A percentile compares a stretch with the other conserved stretches of the same genome.
Evolutionary conservation across 1,140 invertebrate species (phyloP).

Genomic region (Hylaeus volcanicus): DNA sequence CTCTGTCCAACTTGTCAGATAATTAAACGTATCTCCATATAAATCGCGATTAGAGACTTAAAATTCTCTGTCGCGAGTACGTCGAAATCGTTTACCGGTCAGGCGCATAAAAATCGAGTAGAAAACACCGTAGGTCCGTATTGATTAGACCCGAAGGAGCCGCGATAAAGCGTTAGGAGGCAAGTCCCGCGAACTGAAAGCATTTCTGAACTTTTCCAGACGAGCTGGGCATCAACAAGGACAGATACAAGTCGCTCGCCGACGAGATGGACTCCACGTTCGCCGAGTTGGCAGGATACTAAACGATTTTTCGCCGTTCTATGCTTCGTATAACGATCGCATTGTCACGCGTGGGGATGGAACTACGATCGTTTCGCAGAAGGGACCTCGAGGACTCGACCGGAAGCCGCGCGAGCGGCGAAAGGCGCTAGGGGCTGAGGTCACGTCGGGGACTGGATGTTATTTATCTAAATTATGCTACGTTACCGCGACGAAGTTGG

Average conservation of each 20-base stretch:
- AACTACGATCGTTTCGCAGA: conserved; percentile 6
- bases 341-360: conserved; percentile 27
- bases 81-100: conserved; percentile 3
- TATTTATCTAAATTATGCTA: conserved; percentile 50
- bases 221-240: conserved; percentile 99
- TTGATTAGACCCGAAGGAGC: conserved; percentile 11
- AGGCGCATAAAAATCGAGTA: conserved; percentile 12
- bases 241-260: conserved; percentile 97
- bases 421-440: not conserved
- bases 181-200: not conserved
- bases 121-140: conserved; percentile 26
- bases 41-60: no score
- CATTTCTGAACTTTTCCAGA: conserved; percentile 83
- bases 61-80: not conserved
- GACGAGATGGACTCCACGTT: conserved; percentile 97
- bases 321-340: conserved; percentile 46
- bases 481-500: conserved; percentile 51
- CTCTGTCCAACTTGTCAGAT: no score
- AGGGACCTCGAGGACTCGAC: not conserved
- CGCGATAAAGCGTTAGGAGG: not conserved
- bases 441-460: conserved; percentile 1
- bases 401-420: conserved; percentile 11
- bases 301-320: conserved; percentile 65
- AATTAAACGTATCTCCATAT: no score
- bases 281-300: conserved; percentile 95